A percentile compares a stretch with the other conserved stretches of the same genome.
Conservation (phyloP, 2,888 invertebrate genomes). For the Arge pagana region DNA sequence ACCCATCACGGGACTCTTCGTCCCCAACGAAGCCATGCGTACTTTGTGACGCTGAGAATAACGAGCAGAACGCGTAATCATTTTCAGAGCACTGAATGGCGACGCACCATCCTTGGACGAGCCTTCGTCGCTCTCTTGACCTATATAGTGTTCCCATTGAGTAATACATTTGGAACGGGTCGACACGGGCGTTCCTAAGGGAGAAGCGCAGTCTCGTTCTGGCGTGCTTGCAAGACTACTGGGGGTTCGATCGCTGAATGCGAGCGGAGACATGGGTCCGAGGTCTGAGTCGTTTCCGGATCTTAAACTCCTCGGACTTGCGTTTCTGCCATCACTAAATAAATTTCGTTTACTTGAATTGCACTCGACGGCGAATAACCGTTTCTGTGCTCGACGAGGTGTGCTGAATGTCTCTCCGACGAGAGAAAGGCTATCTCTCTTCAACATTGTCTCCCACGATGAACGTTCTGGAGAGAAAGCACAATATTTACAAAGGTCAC, state of each 20-base stretch:
- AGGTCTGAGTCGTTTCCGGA: slow-evolving; percentile 50
- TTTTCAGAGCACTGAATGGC: slow-evolving; percentile 40
- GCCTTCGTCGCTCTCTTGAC: neutral
- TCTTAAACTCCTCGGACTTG: slow-evolving; percentile 17
- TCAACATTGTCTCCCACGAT: slow-evolving; percentile 5
- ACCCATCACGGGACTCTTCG: neutral
- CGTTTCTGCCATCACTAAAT: slow-evolving; percentile 28
- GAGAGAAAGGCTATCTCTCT: neutral
- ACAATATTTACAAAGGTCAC: too few relatives aligned
- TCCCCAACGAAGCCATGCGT: slow-evolving; percentile 28
- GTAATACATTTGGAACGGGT: slow-evolving; percentile 27
- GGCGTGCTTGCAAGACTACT: slow-evolving; percentile 40
- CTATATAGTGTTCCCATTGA: neutral
- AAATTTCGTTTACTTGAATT: slow-evolving; percentile 41
- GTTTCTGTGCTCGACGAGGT: slow-evolving; percentile 40
- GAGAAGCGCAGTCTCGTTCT: slow-evolving; percentile 39
- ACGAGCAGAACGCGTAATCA: slow-evolving; percentile 38
- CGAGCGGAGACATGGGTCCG: slow-evolving; percentile 50
- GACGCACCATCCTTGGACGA: slow-evolving; percentile 24
- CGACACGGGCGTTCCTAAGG: slow-evolving; percentile 39
- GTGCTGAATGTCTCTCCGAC: slow-evolving; percentile 29
- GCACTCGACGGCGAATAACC: slow-evolving; percentile 34
- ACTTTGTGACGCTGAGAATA: slow-evolving; percentile 38
- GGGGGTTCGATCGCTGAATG: slow-evolving; percentile 39
- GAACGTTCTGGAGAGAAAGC: too few relatives aligned